These are phyloP conservation scores for Hipparchia sbordonii DNA, from an alignment of 2,888 invertebrate species.

Conservation along the genomic window DNA sequence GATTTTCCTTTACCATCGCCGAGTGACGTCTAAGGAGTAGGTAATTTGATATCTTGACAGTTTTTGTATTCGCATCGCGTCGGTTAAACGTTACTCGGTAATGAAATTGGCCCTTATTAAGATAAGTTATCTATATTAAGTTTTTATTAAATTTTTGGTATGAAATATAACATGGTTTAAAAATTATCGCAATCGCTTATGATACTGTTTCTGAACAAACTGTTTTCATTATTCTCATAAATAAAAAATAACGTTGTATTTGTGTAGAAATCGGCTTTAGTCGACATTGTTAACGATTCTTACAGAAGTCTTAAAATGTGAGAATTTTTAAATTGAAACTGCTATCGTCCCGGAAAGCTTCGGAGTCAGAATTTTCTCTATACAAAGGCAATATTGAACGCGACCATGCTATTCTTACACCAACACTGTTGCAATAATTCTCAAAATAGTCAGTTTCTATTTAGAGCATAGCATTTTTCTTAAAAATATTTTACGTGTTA, in stretches of 20 bases:
- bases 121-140: too few relatives aligned
- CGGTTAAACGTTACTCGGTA: too few relatives aligned
- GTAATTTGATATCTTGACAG: too few relatives aligned
- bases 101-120: too few relatives aligned
- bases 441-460: slow-evolving; percentile 18
- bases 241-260: neutral
- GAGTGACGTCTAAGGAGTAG: too few relatives aligned
- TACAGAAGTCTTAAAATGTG: slow-evolving; percentile 19
- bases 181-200: too few relatives aligned
- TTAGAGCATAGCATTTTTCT: neutral
- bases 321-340: slow-evolving; percentile 29
- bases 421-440: slow-evolving; percentile 8
- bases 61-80: too few relatives aligned
- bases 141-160: too few relatives aligned
- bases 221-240: neutral
- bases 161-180: too few relatives aligned
- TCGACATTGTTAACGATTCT: neutral
- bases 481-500: neutral
- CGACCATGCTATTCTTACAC: slow-evolving; percentile 19
- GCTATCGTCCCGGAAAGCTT: slow-evolving; percentile 23
- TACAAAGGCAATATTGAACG: slow-evolving; percentile 31
- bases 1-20: neutral
- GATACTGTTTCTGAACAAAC: too few relatives aligned
- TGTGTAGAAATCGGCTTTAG: neutral
- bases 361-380: slow-evolving; percentile 31